Base-by-base conservation (phyloP, 2,797 vertebrate species). In the Lophura swinhoii region DNA sequence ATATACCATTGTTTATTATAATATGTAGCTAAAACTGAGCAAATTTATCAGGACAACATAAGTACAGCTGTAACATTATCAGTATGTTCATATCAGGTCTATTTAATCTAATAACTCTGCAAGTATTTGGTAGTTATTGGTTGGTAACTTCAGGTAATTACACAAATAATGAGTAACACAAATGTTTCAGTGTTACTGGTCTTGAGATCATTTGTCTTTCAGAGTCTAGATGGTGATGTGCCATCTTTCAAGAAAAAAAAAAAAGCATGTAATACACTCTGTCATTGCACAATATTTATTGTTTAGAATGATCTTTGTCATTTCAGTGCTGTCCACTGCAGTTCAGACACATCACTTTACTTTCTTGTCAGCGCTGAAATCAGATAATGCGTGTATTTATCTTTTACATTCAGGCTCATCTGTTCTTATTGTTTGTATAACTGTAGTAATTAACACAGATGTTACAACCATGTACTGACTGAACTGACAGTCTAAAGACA, bases 161-260 rank as follows among this genome's bases (percentile, higher is more conserved):
- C 14, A 93, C 7, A 89, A 90, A 91, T 88, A 86, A 64, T 2
- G 20, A 74, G 56, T 44, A 55, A 9, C 29, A 67, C 6, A 91
- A 90, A 75, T 88, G 46, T 94, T 96, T 94, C 64, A 31, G 93
- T 93, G 35, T 89, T 95, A 64, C 33, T 80, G 80, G 77, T 73
- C 28, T 51, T 93, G 48, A 53, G 35, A 88, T 87, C 51, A 81
- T 46, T 46, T 95, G 68, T 39, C 48, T 81, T 44, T 46, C 16
- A 68, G 67, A 26, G 35, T 37, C 46, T 53, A 84, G 66, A 51
- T 76, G 49, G 75, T 44, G 43, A 82, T 70, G 13, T 9, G 9
- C 7, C 29, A 35, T 26, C 91, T 95, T 59, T 60, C 83, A 75
- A 88, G 70, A 85, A 22, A 53, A 88, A 48, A 43, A 43, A 43